phyloP scores from a whole-genome alignment of 2,888 invertebrate genomes.

The Cataglyphis livida region DNA sequence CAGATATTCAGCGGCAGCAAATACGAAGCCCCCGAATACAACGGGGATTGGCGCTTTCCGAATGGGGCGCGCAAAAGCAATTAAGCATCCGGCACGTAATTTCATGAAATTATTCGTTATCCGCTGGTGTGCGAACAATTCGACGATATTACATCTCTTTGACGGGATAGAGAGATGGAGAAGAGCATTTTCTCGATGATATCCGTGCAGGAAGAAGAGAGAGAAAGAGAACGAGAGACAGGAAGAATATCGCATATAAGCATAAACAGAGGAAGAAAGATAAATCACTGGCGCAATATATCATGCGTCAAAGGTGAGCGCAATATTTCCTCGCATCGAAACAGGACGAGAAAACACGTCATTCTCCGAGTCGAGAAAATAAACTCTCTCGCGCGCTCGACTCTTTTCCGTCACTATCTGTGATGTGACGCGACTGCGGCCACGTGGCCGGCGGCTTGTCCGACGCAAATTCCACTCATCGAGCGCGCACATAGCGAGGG shows the following conservation, averaged over 20 bases:
- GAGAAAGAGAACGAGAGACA: neutral
- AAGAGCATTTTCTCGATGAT: neutral
- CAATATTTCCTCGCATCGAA: constrained; percentile 55
- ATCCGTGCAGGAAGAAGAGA: neutral
- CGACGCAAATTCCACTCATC: neutral
- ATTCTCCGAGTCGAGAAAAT: constrained; percentile 47
- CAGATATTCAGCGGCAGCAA: constrained; percentile 41
- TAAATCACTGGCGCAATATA: constrained; percentile 49
- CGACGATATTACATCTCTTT: constrained; percentile 46
- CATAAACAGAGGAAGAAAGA: constrained; percentile 49
- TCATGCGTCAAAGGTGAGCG: constrained; percentile 56
- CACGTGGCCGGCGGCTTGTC: neutral
- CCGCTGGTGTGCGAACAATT: constrained; percentile 27
- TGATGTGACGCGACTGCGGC: constrained; percentile 18
- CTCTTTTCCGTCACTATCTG: constrained; percentile 18
- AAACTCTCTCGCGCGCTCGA: constrained; percentile 26
- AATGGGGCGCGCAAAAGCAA: constrained; percentile 47
- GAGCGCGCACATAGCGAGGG: neutral
- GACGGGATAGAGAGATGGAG: constrained; percentile 8
- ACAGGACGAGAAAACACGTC: constrained; percentile 57
- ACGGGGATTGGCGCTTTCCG: constrained; percentile 45
- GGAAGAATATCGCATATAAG: constrained; percentile 6
- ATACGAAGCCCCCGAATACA: constrained; percentile 20
- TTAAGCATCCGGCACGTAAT: constrained; percentile 52
- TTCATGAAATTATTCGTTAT: constrained; percentile 50